A percentile compares a stretch with the other conserved stretches of the same genome.
These are phyloP conservation scores for Bombus haemorrhoidalis DNA, from an alignment of 1,140 invertebrate genomes.

Conservation along the genomic window DNA sequence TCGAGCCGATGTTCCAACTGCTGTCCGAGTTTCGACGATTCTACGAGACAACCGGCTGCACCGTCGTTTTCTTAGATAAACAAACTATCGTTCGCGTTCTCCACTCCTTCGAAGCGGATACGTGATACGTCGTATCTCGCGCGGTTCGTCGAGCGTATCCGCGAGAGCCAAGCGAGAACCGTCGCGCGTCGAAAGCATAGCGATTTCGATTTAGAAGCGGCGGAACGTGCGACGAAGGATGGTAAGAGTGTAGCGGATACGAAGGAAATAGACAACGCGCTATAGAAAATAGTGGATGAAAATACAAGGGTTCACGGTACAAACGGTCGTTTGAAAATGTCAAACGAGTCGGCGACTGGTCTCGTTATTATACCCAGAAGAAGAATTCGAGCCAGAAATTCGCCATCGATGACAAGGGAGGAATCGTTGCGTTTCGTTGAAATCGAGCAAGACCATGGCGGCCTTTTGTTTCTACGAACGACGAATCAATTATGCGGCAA, in stretches of 20 bases:
- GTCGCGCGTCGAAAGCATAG: too few species aligned
- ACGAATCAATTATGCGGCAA: constrained; percentile 31
- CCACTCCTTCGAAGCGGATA: background rate
- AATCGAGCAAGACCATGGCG: background rate
- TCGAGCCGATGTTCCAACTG: background rate
- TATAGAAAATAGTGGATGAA: background rate
- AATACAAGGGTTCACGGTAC: background rate
- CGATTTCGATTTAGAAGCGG: background rate
- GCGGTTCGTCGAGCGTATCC: background rate
- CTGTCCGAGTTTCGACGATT: too few species aligned
- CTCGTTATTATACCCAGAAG: background rate
- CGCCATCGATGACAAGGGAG: background rate
- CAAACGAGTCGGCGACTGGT: background rate
- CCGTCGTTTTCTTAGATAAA: background rate
- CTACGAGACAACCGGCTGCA: background rate
- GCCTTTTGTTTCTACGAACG: constrained; percentile 36
- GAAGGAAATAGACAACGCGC: background rate
- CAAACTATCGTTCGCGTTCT: background rate
- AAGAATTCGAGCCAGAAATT: background rate
- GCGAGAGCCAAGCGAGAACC: background rate
- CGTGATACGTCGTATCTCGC: background rate
- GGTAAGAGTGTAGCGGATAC: background rate
- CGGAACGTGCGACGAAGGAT: too few species aligned
- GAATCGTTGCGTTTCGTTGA: background rate
- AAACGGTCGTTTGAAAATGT: too few species aligned